Conservation (phyloP, 2,888 invertebrate genomes). For the Spisula subtruncata region DNA sequence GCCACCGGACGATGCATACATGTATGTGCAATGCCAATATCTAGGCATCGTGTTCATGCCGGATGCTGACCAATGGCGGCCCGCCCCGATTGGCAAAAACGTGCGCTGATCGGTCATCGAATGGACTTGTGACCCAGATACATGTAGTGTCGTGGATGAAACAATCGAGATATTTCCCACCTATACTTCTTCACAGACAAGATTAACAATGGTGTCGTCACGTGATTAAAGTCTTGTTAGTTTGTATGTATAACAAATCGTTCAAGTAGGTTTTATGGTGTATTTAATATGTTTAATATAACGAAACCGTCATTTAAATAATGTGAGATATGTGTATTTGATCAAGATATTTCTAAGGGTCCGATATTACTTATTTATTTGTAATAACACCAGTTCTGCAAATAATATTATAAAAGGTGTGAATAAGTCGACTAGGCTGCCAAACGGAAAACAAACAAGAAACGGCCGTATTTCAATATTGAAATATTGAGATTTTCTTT, state of each 20-base stretch:
- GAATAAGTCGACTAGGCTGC: slow-evolving; percentile 52
- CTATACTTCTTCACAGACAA: not conserved
- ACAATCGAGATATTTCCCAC: too few species aligned
- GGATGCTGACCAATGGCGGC: too few species aligned
- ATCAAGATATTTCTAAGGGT: slow-evolving; percentile 57
- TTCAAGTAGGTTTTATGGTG: slow-evolving; percentile 28
- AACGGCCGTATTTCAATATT: slow-evolving; percentile 50
- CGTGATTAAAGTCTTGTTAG: not conserved
- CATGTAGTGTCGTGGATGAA: too few species aligned
- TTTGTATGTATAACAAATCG: slow-evolving; percentile 27
- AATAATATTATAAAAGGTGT: slow-evolving; percentile 63
- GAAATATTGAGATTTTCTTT: slow-evolving; percentile 44
- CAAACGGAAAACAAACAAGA: slow-evolving; percentile 59
- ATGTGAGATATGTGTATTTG: slow-evolving; percentile 68
- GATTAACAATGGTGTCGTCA: not conserved
- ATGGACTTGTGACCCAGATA: too few species aligned
- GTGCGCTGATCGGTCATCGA: too few species aligned
- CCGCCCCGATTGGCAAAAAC: too few species aligned
- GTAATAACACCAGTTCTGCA: slow-evolving; percentile 61
- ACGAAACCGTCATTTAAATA: slow-evolving; percentile 22
- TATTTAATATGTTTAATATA: slow-evolving; percentile 55
- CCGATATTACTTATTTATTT: slow-evolving; percentile 67
- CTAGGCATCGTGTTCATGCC: too few species aligned
- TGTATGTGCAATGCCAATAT: too few species aligned
- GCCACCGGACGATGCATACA: too few species aligned